A percentile compares a stretch with the other conserved stretches of the same genome.
Evolutionary conservation across 2,888 invertebrate genomes (phyloP).

Genomic region (Cylloceria caligata): DNA sequence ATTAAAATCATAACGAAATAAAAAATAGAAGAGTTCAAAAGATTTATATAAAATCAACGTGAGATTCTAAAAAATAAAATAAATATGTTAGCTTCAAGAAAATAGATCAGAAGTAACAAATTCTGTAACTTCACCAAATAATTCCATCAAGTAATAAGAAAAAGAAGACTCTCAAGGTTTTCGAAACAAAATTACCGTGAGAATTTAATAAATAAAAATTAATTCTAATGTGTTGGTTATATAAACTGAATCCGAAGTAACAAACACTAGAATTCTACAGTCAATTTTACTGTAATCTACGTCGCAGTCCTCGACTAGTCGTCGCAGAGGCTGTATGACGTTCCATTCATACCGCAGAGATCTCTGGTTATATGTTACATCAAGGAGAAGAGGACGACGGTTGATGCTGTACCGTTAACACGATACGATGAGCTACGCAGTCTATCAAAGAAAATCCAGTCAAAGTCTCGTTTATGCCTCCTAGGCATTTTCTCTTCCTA

Average conservation of each 20-base stretch:
- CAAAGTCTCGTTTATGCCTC: constrained; percentile 18
- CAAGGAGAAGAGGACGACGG: not conserved
- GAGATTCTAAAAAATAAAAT: too few species aligned
- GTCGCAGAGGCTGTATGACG: not conserved
- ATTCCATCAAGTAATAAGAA: not conserved
- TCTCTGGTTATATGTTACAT: not conserved
- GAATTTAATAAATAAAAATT: too few species aligned
- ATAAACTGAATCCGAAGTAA: too few species aligned
- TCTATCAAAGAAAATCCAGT: constrained; percentile 24
- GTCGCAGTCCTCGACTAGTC: not conserved
- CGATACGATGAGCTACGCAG: not conserved
- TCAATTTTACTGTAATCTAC: not conserved
- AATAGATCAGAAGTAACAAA: not conserved
- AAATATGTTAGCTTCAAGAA: not conserved
- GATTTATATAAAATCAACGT: not conserved
- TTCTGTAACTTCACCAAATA: too few species aligned
- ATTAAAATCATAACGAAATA: not conserved
- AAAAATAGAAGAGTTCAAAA: not conserved
- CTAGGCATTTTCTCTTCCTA: constrained; percentile 62
- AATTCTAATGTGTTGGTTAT: not conserved
- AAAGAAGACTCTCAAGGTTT: not conserved
- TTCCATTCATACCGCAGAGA: not conserved
- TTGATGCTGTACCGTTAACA: constrained; percentile 43
- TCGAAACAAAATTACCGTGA: not conserved
- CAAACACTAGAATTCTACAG: not conserved